phyloP scores from a whole-genome alignment of 2,113 vertebrate genomes.

The Microcebus jonahi region DNA sequence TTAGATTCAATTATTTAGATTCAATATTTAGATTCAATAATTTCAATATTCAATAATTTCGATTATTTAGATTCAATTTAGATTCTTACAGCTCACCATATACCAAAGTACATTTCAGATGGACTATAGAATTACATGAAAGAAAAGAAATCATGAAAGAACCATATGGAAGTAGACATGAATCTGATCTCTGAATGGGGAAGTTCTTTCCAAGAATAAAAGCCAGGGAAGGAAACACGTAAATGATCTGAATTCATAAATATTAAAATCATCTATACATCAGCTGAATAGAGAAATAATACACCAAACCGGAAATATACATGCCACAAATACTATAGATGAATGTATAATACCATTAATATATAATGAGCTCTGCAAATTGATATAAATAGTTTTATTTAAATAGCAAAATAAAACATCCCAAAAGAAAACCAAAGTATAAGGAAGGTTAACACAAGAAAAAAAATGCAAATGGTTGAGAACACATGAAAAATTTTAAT shows the following conservation, averaged over 20 bases:
- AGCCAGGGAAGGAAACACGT: background rate
- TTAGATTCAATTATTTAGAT: too few species aligned
- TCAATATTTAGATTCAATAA: too few species aligned
- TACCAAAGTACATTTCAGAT: constrained; percentile 10
- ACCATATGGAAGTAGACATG: background rate
- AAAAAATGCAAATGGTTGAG: background rate
- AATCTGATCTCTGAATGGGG: background rate
- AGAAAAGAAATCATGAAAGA: background rate
- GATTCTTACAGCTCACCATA: background rate
- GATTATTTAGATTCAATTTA: background rate
- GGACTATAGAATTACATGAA: background rate
- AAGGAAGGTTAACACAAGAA: background rate
- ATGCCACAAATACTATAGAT: background rate
- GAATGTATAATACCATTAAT: background rate
- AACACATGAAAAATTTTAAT: background rate
- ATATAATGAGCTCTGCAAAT: background rate
- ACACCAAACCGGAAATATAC: background rate
- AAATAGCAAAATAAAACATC: background rate
- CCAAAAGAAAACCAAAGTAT: constrained; percentile 1
- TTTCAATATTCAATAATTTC: too few species aligned
- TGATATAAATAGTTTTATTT: background rate
- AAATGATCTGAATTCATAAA: background rate
- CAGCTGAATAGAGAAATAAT: background rate
- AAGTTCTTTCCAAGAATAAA: constrained; percentile 10
- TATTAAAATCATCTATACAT: constrained; percentile 19